Percentiles rank a stretch among this genome's conserved stretches.
phyloP scores from a whole-genome alignment of 64 coral and sea anemone species.

The Anthopleura sola region DNA sequence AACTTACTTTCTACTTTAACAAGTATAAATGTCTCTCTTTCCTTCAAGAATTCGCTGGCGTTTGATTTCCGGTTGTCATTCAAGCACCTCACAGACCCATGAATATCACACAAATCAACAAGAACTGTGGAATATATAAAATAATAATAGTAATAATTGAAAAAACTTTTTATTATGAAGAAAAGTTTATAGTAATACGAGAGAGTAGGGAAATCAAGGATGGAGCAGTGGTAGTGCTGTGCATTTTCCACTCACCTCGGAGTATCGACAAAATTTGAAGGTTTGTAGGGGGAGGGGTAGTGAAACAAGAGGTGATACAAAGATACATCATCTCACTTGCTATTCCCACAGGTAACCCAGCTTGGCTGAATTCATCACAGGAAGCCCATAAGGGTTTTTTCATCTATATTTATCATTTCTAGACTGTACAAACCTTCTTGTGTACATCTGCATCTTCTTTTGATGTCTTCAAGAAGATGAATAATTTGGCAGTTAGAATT shows the following conservation, averaged over 20 bases:
- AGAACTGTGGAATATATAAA: constrained; percentile 21
- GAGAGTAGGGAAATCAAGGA: no score
- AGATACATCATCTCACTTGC: no score
- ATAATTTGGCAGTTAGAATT: constrained; percentile 79
- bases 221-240: no score
- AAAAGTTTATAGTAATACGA: no score
- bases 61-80: constrained; percentile 62
- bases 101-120: constrained; percentile 72
- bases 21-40: constrained; percentile 73
- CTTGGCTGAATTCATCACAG: no score
- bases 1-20: constrained; percentile 77
- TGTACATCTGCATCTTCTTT: constrained; percentile 67
- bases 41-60: constrained; percentile 66
- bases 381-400: no score
- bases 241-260: no score
- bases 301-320: no score
- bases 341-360: neutral
- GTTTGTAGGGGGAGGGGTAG: no score
- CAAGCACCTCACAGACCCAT: constrained; percentile 57
- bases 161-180: neutral
- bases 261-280: no score
- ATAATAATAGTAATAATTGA: neutral
- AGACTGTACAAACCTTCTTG: constrained; percentile 48
- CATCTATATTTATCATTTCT: neutral
- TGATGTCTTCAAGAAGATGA: constrained; percentile 87